phyloP scores from a whole-genome alignment of 2,888 invertebrate genomes.

The Oligia fasciuncula region DNA sequence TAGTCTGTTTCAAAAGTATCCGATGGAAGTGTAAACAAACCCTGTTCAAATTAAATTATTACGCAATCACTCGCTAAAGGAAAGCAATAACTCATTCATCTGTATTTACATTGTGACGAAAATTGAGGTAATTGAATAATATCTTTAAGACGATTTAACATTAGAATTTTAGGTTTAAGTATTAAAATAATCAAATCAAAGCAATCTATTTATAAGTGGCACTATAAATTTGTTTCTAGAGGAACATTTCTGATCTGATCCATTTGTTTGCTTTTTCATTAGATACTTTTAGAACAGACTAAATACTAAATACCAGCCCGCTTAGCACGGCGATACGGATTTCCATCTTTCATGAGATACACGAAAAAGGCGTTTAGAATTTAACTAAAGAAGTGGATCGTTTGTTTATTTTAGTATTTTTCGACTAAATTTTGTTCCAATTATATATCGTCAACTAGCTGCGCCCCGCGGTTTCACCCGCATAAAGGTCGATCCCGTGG shows the following conservation, averaged over 20 bases:
- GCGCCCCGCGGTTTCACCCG: no score
- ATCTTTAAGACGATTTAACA: background rate
- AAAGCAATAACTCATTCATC: background rate
- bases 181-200: background rate
- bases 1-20: background rate
- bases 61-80: background rate
- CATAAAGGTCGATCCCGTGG: no score
- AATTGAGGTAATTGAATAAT: background rate
- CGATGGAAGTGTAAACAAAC: background rate
- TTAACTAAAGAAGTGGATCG: background rate
- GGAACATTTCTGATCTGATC: background rate
- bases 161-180: background rate
- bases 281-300: background rate
- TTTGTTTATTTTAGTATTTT: background rate
- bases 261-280: background rate
- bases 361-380: background rate
- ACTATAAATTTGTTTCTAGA: background rate
- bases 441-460: no score
- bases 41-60: background rate
- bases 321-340: background rate
- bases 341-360: conserved; percentile 1
- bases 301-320: no score
- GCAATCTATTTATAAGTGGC: background rate
- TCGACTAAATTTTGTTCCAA: background rate
- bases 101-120: background rate